Conservation (phyloP, 1,140 invertebrate genomes). For the Trichonephila clavata region DNA sequence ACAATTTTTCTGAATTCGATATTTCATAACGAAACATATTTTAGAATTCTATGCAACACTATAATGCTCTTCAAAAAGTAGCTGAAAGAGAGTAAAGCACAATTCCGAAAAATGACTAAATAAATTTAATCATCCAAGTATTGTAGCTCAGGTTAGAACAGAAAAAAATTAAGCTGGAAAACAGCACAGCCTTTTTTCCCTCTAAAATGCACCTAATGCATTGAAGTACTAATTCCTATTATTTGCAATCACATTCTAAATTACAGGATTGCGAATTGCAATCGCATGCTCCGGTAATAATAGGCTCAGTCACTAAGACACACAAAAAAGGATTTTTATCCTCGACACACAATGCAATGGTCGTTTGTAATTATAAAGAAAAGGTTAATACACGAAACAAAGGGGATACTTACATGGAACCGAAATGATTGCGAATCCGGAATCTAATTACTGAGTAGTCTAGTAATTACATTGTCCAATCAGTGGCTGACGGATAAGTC, state of each 20-base stretch:
- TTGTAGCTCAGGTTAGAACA: background rate
- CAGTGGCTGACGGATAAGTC: background rate
- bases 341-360: background rate
- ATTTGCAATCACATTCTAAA: background rate
- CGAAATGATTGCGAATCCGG: constrained; percentile 39
- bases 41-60: too few species aligned
- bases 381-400: constrained; percentile 6
- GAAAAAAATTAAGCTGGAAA: background rate
- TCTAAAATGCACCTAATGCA: background rate
- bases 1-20: too few species aligned
- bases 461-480: constrained; percentile 64
- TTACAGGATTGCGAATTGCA: background rate
- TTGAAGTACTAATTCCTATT: background rate
- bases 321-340: background rate
- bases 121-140: background rate
- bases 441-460: constrained; percentile 30
- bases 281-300: background rate
- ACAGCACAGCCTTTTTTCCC: background rate
- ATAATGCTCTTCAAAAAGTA: too few species aligned
- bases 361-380: constrained; percentile 1
- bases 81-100: background rate
- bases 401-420: background rate
- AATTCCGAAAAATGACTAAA: background rate
- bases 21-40: too few species aligned
- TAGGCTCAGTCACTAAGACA: constrained; percentile 8